Percentiles rank a stretch among this genome's conserved stretches.
Evolutionary conservation across 2,888 invertebrate genomes (phyloP).

Genomic region (Bellardia pandia): DNA sequence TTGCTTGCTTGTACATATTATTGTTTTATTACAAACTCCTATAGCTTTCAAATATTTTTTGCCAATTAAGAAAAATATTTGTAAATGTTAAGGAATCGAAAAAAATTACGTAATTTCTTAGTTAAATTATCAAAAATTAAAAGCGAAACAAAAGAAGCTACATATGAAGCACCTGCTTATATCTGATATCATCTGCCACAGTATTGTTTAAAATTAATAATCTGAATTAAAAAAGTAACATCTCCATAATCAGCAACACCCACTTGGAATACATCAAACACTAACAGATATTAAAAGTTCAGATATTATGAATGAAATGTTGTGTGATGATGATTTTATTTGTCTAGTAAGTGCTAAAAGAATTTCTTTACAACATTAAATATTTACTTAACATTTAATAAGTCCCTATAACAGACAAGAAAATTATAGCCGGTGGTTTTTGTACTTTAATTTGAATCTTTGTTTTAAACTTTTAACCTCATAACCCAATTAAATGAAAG

Average conservation of each 20-base stretch:
- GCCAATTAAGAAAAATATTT: slow-evolving; percentile 45
- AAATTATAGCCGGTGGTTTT: not conserved
- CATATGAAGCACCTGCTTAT: slow-evolving; percentile 67
- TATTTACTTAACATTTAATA: not conserved
- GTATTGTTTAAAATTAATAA: not conserved
- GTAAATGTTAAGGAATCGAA: slow-evolving; percentile 62
- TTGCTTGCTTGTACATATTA: not conserved
- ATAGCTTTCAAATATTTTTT: slow-evolving; percentile 63
- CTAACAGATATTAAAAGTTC: not conserved
- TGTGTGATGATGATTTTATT: slow-evolving; percentile 77
- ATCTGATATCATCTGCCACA: slow-evolving; percentile 67
- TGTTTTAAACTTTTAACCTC: slow-evolving; percentile 28
- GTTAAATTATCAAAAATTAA: slow-evolving; percentile 12
- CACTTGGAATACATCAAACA: slow-evolving; percentile 15
- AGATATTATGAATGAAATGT: slow-evolving; percentile 67
- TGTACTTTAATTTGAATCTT: slow-evolving; percentile 8
- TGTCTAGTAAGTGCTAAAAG: slow-evolving; percentile 74
- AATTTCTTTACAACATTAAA: not conserved
- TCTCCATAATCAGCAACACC: slow-evolving; percentile 48
- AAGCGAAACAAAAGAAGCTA: not conserved
- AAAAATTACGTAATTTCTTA: slow-evolving; percentile 58
- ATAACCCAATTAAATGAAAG: slow-evolving; percentile 23
- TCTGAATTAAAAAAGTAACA: not conserved
- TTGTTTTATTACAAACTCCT: not conserved
- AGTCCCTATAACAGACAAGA: not conserved